Evolutionary conservation across 2,113 vertebrate genomes (phyloP), one percentile per base, ranked within the genome.

Genomic region (Oncorhynchus tshawytscha): DNA sequence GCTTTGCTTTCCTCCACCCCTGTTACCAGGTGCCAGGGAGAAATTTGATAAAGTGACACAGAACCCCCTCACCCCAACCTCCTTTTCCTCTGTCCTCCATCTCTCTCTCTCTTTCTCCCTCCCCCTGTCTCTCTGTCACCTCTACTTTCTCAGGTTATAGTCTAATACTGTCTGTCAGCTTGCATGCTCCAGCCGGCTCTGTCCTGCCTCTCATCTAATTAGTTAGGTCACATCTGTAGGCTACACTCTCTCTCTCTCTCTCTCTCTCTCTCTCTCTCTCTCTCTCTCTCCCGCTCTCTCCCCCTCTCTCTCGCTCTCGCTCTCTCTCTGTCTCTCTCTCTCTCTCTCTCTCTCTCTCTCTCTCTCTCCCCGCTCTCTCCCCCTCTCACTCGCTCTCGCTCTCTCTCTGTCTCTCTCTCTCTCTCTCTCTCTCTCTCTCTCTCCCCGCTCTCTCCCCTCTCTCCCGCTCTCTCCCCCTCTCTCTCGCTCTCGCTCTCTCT

Each of bases 31-130:
- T 86, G 86, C 88, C 88, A 81, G 85, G 84, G 80, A 91, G 87
- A 91, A 93, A 93, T 93, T 91, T 90, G 90, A 93, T 93, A 90
- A 91, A 92, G 92, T 92, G 91, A 90, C 91, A 90, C 76, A 24
- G 20, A 73, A 78, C 74, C 80, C 79, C 72, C 85, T 82, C 75
- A 48, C 34, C 13, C 51, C 54, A 31, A 22, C 49, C n/a, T 74
- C 34, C 51, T 34, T 70, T 65, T 13, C 45, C 64, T 60, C 67
- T 48, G 24, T n/a, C 31, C 13, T 31, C 65, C 20, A 76, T 64
- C 74, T 83, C 77, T 77, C 70, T 68, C 81, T 20, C 84, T 62
- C 25, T 70, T 18, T 74, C 31, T 51, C 67, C 57, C 67, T 62
- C 54, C 64, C 34, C 67, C 65, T 73, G 27, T 73, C 77, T 69